Evolutionary conservation across 2,888 invertebrate genomes (phyloP).

Genomic region (Bhutanitis thaidina): DNA sequence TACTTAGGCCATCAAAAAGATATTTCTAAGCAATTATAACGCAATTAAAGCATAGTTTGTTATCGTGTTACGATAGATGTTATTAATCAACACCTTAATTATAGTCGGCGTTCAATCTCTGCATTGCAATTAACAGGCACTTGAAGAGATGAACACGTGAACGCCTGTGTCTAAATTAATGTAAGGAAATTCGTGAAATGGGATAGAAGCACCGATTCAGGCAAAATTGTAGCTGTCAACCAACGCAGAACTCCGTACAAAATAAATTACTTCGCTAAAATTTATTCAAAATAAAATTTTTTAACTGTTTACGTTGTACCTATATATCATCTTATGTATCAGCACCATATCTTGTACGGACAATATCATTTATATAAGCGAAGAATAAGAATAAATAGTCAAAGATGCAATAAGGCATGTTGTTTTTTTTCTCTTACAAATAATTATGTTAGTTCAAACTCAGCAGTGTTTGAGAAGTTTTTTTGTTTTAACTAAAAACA

Average conservation of each 20-base stretch:
- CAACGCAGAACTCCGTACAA: too few relatives aligned
- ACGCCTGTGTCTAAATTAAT: slow-evolving; percentile 10
- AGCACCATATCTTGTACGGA: too few relatives aligned
- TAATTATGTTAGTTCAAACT: slow-evolving; percentile 17
- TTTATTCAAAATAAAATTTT: too few relatives aligned
- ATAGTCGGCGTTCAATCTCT: slow-evolving; percentile 33
- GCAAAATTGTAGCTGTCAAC: not conserved
- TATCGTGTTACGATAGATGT: slow-evolving; percentile 41
- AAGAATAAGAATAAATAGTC: too few relatives aligned
- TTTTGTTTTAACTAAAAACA: slow-evolving; percentile 69
- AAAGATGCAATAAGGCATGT: too few relatives aligned
- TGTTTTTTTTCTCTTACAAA: not conserved
- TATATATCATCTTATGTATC: too few relatives aligned
- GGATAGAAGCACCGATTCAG: not conserved
- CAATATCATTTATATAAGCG: too few relatives aligned
- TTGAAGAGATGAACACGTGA: slow-evolving; percentile 24
- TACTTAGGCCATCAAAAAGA: slow-evolving; percentile 39
- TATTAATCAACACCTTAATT: slow-evolving; percentile 56
- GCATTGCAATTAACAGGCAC: slow-evolving; percentile 19
- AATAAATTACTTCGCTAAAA: too few relatives aligned
- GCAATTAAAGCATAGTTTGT: slow-evolving; percentile 57
- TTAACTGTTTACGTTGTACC: too few relatives aligned
- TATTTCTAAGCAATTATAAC: slow-evolving; percentile 60
- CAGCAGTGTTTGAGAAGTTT: slow-evolving; percentile 26
- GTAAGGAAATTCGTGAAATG: slow-evolving; percentile 4